Conservation (phyloP, 2,888 invertebrate species). For the Eurytoma adleriae region DNA sequence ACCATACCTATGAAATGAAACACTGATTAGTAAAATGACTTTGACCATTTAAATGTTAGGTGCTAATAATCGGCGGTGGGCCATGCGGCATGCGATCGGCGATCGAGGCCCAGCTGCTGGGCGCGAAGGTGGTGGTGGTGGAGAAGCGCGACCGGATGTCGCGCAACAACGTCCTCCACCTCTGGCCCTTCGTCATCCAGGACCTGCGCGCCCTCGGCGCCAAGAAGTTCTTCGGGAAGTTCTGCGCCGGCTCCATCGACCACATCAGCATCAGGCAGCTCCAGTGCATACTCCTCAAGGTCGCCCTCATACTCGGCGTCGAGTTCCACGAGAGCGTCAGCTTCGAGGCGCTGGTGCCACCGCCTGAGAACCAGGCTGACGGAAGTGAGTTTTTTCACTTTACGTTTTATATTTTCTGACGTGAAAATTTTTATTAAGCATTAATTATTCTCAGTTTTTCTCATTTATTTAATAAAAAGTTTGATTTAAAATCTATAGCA, state of each 20-base stretch:
- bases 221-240: constrained; percentile 99
- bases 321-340: constrained; percentile 96
- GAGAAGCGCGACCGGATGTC: constrained; percentile 97
- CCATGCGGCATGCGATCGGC: constrained; percentile 96
- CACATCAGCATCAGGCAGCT: constrained; percentile 98
- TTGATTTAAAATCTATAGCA: too few relatives aligned
- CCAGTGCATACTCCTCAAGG: constrained; percentile 97
- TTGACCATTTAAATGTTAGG: constrained; percentile 77
- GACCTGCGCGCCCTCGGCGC: constrained; percentile 95
- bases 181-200: constrained; percentile 99
- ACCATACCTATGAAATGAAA: too few relatives aligned
- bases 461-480: too few relatives aligned
- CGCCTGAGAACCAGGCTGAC: constrained; percentile 80
- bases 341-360: constrained; percentile 91
- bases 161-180: constrained; percentile 96
- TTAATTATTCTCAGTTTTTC: too few relatives aligned
- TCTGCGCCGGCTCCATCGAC: constrained; percentile 98
- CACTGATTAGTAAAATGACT: too few relatives aligned
- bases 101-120: constrained; percentile 96
- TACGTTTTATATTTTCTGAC: too few relatives aligned
- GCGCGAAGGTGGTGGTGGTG: constrained; percentile 95
- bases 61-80: constrained; percentile 95
- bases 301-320: constrained; percentile 94
- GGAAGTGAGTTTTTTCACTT: constrained; percentile 77
- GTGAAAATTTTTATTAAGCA: too few relatives aligned